Evolutionary conservation across 2,113 vertebrate species (phyloP).

Genomic region (Pomatostomus ruficeps): DNA sequence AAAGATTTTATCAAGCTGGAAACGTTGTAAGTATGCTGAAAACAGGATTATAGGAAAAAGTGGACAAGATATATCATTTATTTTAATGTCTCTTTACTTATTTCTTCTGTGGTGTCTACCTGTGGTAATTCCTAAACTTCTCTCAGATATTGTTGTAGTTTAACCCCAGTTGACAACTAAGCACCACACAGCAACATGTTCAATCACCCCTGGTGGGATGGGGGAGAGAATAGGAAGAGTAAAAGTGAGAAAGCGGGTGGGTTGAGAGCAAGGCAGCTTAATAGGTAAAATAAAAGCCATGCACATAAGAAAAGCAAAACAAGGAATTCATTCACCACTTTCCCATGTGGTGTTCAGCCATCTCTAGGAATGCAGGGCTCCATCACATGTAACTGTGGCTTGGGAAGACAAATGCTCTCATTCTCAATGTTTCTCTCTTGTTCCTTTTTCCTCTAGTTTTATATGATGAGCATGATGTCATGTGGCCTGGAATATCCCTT

Average conservation of each 20-base stretch:
- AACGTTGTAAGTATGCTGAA: not conserved
- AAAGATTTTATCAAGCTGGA: not conserved
- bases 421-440: fast-evolving
- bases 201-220: not conserved
- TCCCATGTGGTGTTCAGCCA: not conserved
- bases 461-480: fast-evolving
- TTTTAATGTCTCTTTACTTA: not conserved
- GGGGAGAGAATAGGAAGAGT: not conserved
- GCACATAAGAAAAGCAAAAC: not conserved
- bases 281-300: not conserved
- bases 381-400: fast-evolving
- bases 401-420: fast-evolving
- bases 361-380: not conserved
- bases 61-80: not conserved
- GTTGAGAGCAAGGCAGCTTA: not conserved
- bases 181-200: not conserved
- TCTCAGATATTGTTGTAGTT: not conserved
- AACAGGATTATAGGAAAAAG: not conserved
- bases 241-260: not conserved
- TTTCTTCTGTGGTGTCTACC: not conserved
- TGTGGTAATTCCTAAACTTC: not conserved
- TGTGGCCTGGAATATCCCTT: not conserved
- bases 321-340: not conserved
- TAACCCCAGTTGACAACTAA: not conserved
- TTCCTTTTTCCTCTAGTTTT: not conserved